Percentiles rank a stretch among this genome's conserved stretches.
Conservation (phyloP, 2,797 vertebrate species). For the Pempheris klunzingeri region DNA sequence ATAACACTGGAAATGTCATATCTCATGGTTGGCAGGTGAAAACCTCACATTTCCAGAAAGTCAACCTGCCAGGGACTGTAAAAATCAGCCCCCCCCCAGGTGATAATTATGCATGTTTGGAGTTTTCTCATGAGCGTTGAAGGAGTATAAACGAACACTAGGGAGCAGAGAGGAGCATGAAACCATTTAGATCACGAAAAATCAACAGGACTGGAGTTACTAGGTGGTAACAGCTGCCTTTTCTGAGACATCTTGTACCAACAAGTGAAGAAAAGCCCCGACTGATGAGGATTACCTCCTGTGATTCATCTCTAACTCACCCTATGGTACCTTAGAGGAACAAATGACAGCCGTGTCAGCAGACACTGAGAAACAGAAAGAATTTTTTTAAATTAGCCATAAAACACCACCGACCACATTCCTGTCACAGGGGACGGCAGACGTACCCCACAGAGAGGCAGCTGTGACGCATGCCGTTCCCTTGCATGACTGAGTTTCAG, state of each 20-base stretch:
- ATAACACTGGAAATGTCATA: not conserved
- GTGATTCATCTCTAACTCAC: not conserved
- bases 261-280: not conserved
- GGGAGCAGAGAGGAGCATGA: not conserved
- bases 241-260: not conserved
- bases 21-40: not conserved
- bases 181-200: not conserved
- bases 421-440: not conserved
- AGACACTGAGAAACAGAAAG: not conserved
- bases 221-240: not conserved
- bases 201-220: not conserved
- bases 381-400: too few species aligned
- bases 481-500: slow-evolving; percentile 25
- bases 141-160: not conserved
- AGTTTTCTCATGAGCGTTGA: not conserved
- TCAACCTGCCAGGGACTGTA: not conserved
- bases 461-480: fast-evolving
- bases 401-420: slow-evolving; percentile 42
- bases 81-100: not conserved
- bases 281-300: not conserved
- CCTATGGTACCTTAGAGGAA: not conserved
- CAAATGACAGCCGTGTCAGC: not conserved
- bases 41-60: not conserved
- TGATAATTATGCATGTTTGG: not conserved
- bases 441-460: not conserved